Conservation (phyloP, 2,113 vertebrate species). For the Sebastes schlegelii region DNA sequence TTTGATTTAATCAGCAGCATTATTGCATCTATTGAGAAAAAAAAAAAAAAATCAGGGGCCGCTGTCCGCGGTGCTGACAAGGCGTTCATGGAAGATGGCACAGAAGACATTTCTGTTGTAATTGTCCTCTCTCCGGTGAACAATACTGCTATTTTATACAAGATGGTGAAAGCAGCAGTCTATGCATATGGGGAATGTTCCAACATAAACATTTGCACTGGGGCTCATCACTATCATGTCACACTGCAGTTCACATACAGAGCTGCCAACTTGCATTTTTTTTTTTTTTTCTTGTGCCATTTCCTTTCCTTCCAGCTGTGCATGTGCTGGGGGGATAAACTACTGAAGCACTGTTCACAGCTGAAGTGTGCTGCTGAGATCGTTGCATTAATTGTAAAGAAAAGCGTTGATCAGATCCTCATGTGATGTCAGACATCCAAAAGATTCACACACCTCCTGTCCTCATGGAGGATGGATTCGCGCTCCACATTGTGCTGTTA, state of each 20-base stretch:
- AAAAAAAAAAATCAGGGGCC: background rate
- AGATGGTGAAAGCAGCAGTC: background rate
- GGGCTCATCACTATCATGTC: background rate
- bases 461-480: background rate
- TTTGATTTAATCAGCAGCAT: too few relatives aligned
- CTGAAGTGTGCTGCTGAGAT: constrained; percentile 33
- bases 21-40: too few relatives aligned
- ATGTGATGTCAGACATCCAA: background rate
- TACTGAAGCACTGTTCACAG: constrained; percentile 32
- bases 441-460: background rate
- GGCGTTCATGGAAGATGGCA: background rate
- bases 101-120: background rate
- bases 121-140: background rate
- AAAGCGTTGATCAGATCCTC: background rate
- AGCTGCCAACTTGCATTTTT: background rate
- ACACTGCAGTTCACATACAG: background rate
- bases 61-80: background rate
- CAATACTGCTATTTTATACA: background rate
- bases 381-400: constrained; percentile 6
- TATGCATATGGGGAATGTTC: background rate
- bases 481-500: background rate
- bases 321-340: background rate
- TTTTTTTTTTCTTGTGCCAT: background rate
- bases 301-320: background rate
- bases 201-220: constrained; percentile 8